Evolutionary conservation across 2,888 invertebrate species (phyloP).

Genomic region (Scrobipalpa atriplicella): DNA sequence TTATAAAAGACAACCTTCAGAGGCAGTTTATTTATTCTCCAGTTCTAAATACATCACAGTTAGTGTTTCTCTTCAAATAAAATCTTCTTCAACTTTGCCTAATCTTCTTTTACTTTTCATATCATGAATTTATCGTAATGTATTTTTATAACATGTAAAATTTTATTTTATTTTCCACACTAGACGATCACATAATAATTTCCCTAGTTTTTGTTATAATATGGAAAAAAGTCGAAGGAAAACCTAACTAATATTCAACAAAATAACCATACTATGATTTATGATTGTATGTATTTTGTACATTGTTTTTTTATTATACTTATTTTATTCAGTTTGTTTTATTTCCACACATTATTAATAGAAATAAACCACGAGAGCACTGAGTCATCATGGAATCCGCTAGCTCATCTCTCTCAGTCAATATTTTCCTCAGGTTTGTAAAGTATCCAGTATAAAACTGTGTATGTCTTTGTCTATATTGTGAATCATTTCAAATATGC

Average conservation of each 20-base stretch:
- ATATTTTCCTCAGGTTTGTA: slow-evolving; percentile 67
- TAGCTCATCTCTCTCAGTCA: slow-evolving; percentile 64
- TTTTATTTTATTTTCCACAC: too few relatives aligned
- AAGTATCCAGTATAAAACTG: slow-evolving; percentile 33
- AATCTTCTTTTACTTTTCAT: too few relatives aligned
- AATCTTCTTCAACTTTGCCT: too few relatives aligned
- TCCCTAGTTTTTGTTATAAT: neutral
- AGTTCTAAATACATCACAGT: neutral
- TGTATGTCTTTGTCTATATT: slow-evolving; percentile 33
- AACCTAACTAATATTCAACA: too few relatives aligned
- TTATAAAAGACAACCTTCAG: neutral
- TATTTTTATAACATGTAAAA: too few relatives aligned
- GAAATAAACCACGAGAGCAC: slow-evolving; percentile 57
- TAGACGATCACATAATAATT: neutral
- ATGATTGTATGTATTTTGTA: neutral
- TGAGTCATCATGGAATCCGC: slow-evolving; percentile 63
- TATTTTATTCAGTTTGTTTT: slow-evolving; percentile 14
- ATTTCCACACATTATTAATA: slow-evolving; percentile 14
- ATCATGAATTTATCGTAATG: too few relatives aligned
- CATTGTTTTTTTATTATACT: neutral
- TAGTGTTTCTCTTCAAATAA: too few relatives aligned
- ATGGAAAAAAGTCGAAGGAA: neutral
- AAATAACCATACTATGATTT: too few relatives aligned
- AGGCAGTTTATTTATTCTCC: neutral
- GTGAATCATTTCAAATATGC: slow-evolving; percentile 12